Conservation (phyloP, 2,888 invertebrate species). For the Coleophora deauratella region DNA sequence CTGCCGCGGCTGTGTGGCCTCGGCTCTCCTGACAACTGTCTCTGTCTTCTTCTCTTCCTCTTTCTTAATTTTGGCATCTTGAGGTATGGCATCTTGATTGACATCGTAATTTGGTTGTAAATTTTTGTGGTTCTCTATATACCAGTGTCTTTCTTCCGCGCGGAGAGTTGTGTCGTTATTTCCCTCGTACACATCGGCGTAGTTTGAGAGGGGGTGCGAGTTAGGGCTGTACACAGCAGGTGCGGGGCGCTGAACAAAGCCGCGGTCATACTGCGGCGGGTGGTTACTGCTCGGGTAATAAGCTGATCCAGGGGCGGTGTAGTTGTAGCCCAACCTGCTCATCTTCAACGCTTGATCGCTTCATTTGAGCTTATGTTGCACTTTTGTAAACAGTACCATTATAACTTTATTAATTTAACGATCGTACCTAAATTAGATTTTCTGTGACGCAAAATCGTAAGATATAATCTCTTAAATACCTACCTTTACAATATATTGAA, state of each 20-base stretch:
- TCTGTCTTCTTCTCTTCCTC: slow-evolving; percentile 65
- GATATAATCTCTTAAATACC: no score
- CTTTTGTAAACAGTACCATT: slow-evolving; percentile 29
- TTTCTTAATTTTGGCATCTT: slow-evolving; percentile 67
- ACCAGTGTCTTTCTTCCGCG: slow-evolving; percentile 70
- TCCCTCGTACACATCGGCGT: slow-evolving; percentile 69
- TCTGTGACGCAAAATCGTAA: slow-evolving; percentile 35
- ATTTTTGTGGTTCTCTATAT: slow-evolving; percentile 68
- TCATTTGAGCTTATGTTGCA: slow-evolving; percentile 63
- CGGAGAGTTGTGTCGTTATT: slow-evolving; percentile 69
- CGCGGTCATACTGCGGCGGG: slow-evolving; percentile 63
- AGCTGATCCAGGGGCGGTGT: slow-evolving; percentile 63
- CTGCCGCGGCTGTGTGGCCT: slow-evolving; percentile 50
- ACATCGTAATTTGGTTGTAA: slow-evolving; percentile 54
- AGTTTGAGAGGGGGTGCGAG: slow-evolving; percentile 62
- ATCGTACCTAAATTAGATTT: background rate
- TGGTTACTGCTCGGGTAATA: slow-evolving; percentile 61
- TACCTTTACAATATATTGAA: no score
- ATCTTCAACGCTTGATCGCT: slow-evolving; percentile 63
- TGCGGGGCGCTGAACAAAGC: slow-evolving; percentile 57
- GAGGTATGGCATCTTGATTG: slow-evolving; percentile 49
- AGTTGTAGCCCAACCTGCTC: slow-evolving; percentile 71
- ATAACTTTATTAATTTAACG: slow-evolving; percentile 26
- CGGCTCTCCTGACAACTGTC: slow-evolving; percentile 47
- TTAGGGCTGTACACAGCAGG: slow-evolving; percentile 56